These are phyloP conservation scores for Neelides folsomi DNA, from an alignment of 2,888 invertebrate genomes.

Conservation along the genomic window DNA sequence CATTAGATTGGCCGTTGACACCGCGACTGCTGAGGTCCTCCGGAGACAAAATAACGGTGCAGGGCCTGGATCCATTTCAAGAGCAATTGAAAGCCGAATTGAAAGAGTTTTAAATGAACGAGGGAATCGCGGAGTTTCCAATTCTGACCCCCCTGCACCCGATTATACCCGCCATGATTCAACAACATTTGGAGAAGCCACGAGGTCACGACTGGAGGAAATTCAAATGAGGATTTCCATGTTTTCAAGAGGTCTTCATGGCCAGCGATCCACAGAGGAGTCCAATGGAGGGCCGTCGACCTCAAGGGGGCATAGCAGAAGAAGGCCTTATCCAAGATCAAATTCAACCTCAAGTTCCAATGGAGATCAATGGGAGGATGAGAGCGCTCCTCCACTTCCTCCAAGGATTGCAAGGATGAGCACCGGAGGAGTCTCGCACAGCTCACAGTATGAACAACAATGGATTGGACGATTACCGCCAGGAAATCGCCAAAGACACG, in stretches of 20 bases:
- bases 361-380: conserved; percentile 10
- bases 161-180: neutral
- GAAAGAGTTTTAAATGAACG: conserved; percentile 30
- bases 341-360: neutral
- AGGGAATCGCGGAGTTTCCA: conserved; percentile 20
- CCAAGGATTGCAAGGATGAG: conserved; percentile 13
- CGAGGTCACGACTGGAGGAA: conserved; percentile 15
- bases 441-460: too few species aligned
- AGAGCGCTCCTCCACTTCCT: conserved; percentile 12
- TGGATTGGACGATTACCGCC: conserved; percentile 1
- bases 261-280: conserved; percentile 2
- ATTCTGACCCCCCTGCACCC: conserved; percentile 4
- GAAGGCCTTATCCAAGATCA: conserved; percentile 7
- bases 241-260: conserved; percentile 10
- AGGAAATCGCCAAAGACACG: neutral
- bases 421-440: neutral
- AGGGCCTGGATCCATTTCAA: conserved; percentile 7
- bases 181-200: neutral
- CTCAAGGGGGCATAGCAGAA: neutral
- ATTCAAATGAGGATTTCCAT: conserved; percentile 20
- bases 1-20: conserved; percentile 27
- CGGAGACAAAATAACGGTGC: neutral
- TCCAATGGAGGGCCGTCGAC: neutral
- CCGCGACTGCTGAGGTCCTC: conserved; percentile 19
- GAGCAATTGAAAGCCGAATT: conserved; percentile 30